phyloP scores from a whole-genome alignment of 2,797 vertebrate genomes.

The Takifugu ocellatus region DNA sequence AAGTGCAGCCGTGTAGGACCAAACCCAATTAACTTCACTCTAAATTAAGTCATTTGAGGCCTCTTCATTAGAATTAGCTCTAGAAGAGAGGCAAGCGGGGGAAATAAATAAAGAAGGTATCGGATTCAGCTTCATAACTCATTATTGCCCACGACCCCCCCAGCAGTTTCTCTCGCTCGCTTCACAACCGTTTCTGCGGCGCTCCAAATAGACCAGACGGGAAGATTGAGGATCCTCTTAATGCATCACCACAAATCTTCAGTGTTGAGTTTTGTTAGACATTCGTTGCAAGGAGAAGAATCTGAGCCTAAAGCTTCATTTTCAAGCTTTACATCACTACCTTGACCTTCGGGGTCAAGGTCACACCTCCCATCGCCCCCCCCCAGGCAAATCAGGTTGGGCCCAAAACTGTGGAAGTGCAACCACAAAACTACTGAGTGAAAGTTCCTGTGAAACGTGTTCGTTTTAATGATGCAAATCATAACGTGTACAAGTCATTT shows the following conservation, averaged over 20 bases:
- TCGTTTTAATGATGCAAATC: constrained; percentile 11
- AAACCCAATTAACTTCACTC: constrained; percentile 92
- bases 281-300: neutral
- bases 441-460: neutral
- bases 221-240: constrained; percentile 51
- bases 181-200: constrained; percentile 37
- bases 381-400: no score
- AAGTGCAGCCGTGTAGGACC: constrained; percentile 84
- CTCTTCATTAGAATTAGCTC: constrained; percentile 82
- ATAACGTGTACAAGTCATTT: constrained; percentile 41
- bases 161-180: neutral
- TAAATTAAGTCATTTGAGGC: constrained; percentile 84
- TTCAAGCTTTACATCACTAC: no score
- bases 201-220: constrained; percentile 52
- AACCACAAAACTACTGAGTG: neutral
- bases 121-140: constrained; percentile 62
- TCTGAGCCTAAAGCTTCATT: neutral
- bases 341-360: constrained; percentile 55
- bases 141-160: constrained; percentile 7
- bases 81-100: constrained; percentile 36
- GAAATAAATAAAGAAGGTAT: constrained; percentile 65
- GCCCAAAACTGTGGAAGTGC: neutral
- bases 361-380: constrained; percentile 30
- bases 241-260: constrained; percentile 56
- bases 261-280: constrained; percentile 43